A percentile compares a stretch with the other conserved stretches of the same genome.
Evolutionary conservation across 2,888 invertebrate genomes (phyloP).

Genomic region (Ctena decussata): DNA sequence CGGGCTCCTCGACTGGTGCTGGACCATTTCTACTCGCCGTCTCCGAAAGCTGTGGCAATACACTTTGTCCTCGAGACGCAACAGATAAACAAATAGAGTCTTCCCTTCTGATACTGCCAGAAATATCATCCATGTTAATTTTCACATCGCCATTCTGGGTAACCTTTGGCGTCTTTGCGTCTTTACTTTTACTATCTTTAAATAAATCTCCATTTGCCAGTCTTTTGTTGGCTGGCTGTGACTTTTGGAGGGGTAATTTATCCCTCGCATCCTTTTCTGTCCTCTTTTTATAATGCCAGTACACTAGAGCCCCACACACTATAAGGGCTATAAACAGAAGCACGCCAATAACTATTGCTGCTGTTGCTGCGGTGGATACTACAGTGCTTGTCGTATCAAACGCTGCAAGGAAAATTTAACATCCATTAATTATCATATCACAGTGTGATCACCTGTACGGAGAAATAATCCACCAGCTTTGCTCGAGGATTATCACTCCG

Average conservation of each 20-base stretch:
- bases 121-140: constrained; percentile 30
- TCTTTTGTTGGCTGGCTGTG: constrained; percentile 60
- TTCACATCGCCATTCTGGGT: constrained; percentile 55
- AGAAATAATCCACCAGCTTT: too few species aligned
- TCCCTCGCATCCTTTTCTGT: constrained; percentile 41
- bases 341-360: constrained; percentile 43
- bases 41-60: constrained; percentile 32
- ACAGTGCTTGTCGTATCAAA: constrained; percentile 46
- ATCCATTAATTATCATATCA: too few species aligned
- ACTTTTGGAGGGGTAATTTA: constrained; percentile 46
- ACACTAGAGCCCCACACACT: constrained; percentile 47
- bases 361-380: constrained; percentile 58
- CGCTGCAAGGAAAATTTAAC: not conserved
- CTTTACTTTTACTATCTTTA: constrained; percentile 19
- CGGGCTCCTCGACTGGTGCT: constrained; percentile 63
- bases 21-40: constrained; percentile 23
- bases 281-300: constrained; percentile 62
- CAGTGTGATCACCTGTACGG: too few species aligned
- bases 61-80: constrained; percentile 54
- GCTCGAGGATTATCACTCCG: too few species aligned
- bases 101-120: constrained; percentile 51
- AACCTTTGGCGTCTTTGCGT: constrained; percentile 34
- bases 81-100: constrained; percentile 62
- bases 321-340: constrained; percentile 43
- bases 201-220: constrained; percentile 54